These are phyloP conservation scores for Drosophila nasuta DNA, from an alignment of 1,140 invertebrate species.

Conservation along the genomic window DNA sequence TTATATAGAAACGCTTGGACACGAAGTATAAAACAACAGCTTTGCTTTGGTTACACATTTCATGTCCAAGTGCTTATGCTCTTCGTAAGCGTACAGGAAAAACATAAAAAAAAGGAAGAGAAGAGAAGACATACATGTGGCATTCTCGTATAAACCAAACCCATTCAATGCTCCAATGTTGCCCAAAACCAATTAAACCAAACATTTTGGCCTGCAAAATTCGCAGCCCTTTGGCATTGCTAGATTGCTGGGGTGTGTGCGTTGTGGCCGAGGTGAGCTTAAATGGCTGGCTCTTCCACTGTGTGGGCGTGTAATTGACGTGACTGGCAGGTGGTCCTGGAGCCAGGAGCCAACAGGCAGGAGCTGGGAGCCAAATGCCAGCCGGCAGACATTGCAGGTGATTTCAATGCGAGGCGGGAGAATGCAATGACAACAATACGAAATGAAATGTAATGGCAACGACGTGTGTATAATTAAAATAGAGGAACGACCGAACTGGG, in stretches of 20 bases:
- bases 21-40: too few relatives aligned
- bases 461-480: slow-evolving; percentile 83
- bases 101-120: slow-evolving; percentile 1
- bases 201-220: slow-evolving; percentile 71
- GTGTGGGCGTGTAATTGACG: slow-evolving; percentile 52
- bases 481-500: slow-evolving; percentile 17
- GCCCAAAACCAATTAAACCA: slow-evolving; percentile 81
- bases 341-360: not conserved
- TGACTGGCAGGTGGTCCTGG: slow-evolving; percentile 17
- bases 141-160: slow-evolving; percentile 34
- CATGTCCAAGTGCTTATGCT: not conserved
- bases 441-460: slow-evolving; percentile 78
- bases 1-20: too few relatives aligned
- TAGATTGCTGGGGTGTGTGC: slow-evolving; percentile 43
- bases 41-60: not conserved
- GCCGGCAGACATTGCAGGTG: slow-evolving; percentile 15
- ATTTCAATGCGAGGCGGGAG: slow-evolving; percentile 5
- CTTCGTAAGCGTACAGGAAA: not conserved
- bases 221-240: slow-evolving; percentile 56
- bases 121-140: slow-evolving; percentile 14
- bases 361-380: not conserved
- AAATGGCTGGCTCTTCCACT: slow-evolving; percentile 49
- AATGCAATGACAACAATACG: slow-evolving; percentile 67
- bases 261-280: slow-evolving; percentile 32
- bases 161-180: slow-evolving; percentile 64